Evolutionary conservation across 2,113 vertebrate genomes (phyloP), one percentile per base, ranked within the genome.

Genomic region (Perca fluviatilis): DNA sequence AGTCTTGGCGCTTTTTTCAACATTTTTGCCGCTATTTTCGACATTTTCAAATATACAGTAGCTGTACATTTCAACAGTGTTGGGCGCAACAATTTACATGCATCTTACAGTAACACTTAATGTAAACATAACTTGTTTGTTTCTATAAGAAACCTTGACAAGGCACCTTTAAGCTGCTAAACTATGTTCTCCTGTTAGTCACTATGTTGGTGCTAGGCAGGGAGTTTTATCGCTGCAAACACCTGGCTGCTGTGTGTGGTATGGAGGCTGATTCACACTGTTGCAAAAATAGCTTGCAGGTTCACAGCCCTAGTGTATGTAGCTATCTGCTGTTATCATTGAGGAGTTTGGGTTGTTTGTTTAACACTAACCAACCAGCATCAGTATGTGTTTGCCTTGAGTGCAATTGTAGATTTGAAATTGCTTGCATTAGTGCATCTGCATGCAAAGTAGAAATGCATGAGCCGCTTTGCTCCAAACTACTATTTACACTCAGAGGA

Each of bases 371-470:
- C 19, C 75, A 74, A 74, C 30, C 70, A 23, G 25, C 64, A 53
- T 54, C 21, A 25, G 21, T 57, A 30, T 33, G 1, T 14, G 27
- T 71, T 78, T 64, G 77, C 84, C 86, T 60, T 12, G 57, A 84
- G 74, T 67, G 69, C 47, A 73, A 15, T 65, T 78, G 71, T 67
- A 0, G 30, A 71, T 53, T 72, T 12, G n/a, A 77, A 78, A 75
- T 27, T 51, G 49, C 65, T 49, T 43, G 61, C 80, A 68, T 86
- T 81, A 53, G 62, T 8, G 12, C 60, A 78, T 91, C 80, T 87
- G 84, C 89, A 91, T 80, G 62, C 78, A 82, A 74, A 91, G 81
- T 49, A 71, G 80, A 74, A 70, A 78, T 75, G 9, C 75, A 75
- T 87, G 66, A 64, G 61, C 69, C 49, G 30, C 60, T 66, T 33